Conservation (phyloP, 2,888 invertebrate genomes). For the Meta bourneti region DNA sequence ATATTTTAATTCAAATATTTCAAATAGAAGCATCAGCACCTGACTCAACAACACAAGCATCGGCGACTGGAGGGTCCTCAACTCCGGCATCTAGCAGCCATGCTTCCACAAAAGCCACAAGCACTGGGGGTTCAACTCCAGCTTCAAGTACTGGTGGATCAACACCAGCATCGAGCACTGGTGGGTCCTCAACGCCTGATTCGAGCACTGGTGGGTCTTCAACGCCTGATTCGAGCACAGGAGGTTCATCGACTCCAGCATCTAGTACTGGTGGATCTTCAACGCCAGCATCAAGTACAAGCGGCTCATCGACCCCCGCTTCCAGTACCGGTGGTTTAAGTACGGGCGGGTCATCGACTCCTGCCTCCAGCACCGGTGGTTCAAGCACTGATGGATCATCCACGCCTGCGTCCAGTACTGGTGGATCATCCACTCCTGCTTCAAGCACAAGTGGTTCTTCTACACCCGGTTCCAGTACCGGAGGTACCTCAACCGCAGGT, state of each 20-base stretch:
- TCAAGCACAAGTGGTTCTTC: neutral
- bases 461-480: neutral
- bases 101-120: neutral
- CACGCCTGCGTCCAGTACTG: neutral
- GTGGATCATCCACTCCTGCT: neutral
- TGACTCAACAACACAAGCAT: neutral
- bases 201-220: neutral
- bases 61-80: neutral
- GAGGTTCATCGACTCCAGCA: neutral
- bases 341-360: neutral
- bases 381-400: neutral
- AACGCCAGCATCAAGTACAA: neutral
- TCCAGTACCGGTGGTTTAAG: neutral
- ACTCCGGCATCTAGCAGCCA: neutral
- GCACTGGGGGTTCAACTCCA: neutral
- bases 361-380: neutral
- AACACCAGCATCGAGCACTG: neutral
- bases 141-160: neutral
- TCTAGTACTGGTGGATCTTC: conserved; percentile 2
- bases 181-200: neutral
- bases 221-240: neutral
- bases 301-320: neutral
- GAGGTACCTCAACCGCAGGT: neutral
- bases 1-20: no score
- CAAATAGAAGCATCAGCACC: no score